These are phyloP conservation scores for Meteorus cinctellus DNA, from an alignment of 2,888 invertebrate genomes.

Conservation along the genomic window DNA sequence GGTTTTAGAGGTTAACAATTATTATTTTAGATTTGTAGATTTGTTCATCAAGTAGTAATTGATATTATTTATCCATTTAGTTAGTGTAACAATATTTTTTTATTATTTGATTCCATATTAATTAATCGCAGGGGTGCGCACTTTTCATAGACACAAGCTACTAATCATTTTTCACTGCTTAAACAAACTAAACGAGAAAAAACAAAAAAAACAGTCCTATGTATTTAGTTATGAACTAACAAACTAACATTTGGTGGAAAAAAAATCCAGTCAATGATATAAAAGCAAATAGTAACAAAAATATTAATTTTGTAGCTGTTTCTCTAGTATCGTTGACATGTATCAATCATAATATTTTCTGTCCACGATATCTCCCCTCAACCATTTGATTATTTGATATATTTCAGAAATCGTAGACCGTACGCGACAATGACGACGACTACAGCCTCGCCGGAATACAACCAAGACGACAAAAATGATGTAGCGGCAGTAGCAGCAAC, in stretches of 20 bases:
- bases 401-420: constrained; percentile 68
- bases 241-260: constrained; percentile 12
- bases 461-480: constrained; percentile 51
- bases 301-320: background rate
- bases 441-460: constrained; percentile 49
- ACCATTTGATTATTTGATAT: constrained; percentile 24
- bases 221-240: constrained; percentile 29
- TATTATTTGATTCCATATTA: background rate
- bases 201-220: background rate
- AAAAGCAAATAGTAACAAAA: background rate
- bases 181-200: background rate
- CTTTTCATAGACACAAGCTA: constrained; percentile 35
- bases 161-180: constrained; percentile 9
- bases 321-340: constrained; percentile 5
- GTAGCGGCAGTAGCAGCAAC: constrained; percentile 41
- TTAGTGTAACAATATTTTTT: background rate
- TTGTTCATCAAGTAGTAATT: background rate
- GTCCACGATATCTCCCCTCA: background rate
- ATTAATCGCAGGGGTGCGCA: constrained; percentile 39
- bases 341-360: background rate
- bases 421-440: constrained; percentile 69
- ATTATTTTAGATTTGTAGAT: background rate
- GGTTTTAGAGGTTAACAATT: background rate
- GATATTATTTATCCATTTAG: background rate
- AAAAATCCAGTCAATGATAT: constrained; percentile 2